These are phyloP conservation scores for Acronicta aceris DNA, from an alignment of 2,888 invertebrate genomes.

Conservation along the genomic window DNA sequence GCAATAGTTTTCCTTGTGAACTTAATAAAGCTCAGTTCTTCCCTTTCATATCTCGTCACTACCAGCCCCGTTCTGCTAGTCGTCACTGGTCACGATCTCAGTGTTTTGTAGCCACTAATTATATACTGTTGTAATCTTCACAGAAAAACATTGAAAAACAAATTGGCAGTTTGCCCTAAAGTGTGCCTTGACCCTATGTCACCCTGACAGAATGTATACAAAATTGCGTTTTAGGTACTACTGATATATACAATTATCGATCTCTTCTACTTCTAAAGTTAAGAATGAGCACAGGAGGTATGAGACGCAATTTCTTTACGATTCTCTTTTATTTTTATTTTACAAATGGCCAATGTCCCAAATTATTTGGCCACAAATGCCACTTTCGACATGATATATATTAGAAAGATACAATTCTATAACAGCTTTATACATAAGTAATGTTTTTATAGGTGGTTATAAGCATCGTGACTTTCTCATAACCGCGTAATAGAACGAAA, in stretches of 20 bases:
- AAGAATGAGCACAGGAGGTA: slow-evolving; percentile 16
- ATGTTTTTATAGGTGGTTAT: not conserved
- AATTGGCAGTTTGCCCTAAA: slow-evolving; percentile 35
- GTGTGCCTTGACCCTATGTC: slow-evolving; percentile 39
- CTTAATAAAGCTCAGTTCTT: no score
- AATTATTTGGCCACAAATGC: slow-evolving; percentile 14
- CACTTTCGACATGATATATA: slow-evolving; percentile 8
- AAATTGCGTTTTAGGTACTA: slow-evolving; percentile 17
- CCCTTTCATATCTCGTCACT: no score
- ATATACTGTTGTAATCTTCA: no score
- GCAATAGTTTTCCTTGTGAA: no score
- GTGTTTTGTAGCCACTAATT: no score
- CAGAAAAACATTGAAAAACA: not conserved
- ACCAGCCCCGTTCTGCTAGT: no score
- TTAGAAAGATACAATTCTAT: slow-evolving; percentile 17
- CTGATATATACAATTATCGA: slow-evolving; percentile 6
- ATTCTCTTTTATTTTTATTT: slow-evolving; percentile 8
- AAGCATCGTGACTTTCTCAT: not conserved
- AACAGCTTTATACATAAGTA: not conserved
- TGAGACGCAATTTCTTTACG: slow-evolving; percentile 15
- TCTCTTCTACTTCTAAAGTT: not conserved
- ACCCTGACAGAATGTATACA: slow-evolving; percentile 30
- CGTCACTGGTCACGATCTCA: no score
- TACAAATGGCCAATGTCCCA: slow-evolving; percentile 20
- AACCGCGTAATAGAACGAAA: not conserved